phyloP scores from a whole-genome alignment of 92 coral and sea anemone species.

The Paragorgia papillata region DNA sequence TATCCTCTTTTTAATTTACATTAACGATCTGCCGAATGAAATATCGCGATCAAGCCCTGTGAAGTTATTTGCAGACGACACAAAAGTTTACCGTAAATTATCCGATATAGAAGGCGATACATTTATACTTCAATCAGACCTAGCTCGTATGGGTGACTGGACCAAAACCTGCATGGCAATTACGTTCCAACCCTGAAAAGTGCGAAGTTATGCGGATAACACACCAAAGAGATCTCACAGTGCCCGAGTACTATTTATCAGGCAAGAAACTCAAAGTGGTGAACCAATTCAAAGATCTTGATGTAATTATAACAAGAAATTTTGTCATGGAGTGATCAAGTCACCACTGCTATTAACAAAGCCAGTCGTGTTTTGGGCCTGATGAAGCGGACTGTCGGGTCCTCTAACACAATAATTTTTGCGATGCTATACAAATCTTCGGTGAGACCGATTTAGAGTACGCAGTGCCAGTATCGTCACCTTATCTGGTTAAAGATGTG shows the following conservation, averaged over 20 bases:
- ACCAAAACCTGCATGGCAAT: conserved; percentile 31
- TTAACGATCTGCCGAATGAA: conserved; percentile 30
- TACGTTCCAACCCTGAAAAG: conserved; percentile 31
- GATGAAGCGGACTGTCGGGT: conserved; percentile 47
- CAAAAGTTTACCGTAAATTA: conserved; percentile 40
- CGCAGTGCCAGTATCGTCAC: conserved; percentile 39
- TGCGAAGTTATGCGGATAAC: conserved; percentile 40
- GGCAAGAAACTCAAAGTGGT: background rate
- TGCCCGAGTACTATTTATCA: background rate
- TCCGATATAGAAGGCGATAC: conserved; percentile 26
- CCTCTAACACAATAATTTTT: conserved; percentile 30
- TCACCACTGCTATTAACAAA: background rate
- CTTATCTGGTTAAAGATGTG: conserved; percentile 27
- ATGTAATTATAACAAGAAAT: background rate
- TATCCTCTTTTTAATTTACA: conserved; percentile 33
- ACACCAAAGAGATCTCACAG: conserved; percentile 1
- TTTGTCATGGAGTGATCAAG: background rate
- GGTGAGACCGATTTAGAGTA: conserved; percentile 48
- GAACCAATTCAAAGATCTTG: background rate
- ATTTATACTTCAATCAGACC: conserved; percentile 20
- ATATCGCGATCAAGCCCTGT: conserved; percentile 8
- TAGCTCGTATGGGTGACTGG: conserved; percentile 1
- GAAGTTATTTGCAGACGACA: conserved; percentile 43
- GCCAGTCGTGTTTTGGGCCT: conserved; percentile 29
- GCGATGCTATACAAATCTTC: conserved; percentile 44